These are phyloP conservation scores for Hypselothyrea guttata DNA, from an alignment of 2,888 invertebrate species.

Conservation along the genomic window DNA sequence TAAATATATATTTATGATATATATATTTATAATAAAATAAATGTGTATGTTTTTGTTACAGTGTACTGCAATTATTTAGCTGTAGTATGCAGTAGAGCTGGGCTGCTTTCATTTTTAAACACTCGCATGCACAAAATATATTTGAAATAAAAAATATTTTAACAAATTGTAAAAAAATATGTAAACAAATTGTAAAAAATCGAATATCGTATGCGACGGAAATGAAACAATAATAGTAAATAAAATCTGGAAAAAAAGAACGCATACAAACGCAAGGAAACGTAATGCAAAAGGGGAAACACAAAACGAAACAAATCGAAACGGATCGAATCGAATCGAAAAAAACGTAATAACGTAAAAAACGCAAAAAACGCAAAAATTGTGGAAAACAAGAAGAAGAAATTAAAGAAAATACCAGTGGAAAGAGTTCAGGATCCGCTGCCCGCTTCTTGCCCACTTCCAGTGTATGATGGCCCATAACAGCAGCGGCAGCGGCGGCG, in stretches of 20 bases:
- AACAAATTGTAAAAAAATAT: background rate
- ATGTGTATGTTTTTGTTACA: too few relatives aligned
- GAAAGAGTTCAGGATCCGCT: conserved; percentile 92
- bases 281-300: conserved; percentile 25
- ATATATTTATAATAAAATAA: too few relatives aligned
- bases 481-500: conserved; percentile 85
- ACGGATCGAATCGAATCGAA: conserved; percentile 34
- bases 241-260: conserved; percentile 1
- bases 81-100: background rate
- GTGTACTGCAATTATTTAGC: too few relatives aligned
- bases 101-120: background rate
- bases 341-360: conserved; percentile 36
- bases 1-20: too few relatives aligned
- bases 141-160: background rate
- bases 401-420: conserved; percentile 89
- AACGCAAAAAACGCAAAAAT: conserved; percentile 34
- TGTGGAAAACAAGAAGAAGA: conserved; percentile 39
- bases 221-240: conserved; percentile 1
- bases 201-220: conserved; percentile 4
- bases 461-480: conserved; percentile 84
- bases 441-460: conserved; percentile 98
- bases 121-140: conserved; percentile 40
- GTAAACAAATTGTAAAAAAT: background rate
- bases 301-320: conserved; percentile 25
- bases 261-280: conserved; percentile 16